Conservation (phyloP, 2,888 invertebrate species). For the Acleris laterana region DNA sequence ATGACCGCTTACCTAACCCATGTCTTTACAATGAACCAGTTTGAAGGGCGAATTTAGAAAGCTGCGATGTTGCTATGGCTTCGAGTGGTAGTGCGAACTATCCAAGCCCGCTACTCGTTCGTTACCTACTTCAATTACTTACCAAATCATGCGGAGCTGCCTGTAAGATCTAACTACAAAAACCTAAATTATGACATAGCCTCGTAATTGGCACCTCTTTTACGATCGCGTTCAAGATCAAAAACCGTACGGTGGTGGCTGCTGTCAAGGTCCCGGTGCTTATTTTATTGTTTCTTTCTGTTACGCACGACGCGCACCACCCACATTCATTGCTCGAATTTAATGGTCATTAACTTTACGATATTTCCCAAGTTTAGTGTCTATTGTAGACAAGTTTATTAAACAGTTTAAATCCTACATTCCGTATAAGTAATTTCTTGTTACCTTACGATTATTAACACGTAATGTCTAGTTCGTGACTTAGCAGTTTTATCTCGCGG, state of each 20-base stretch:
- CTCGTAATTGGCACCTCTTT: slow-evolving; percentile 42
- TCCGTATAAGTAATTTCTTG: too few relatives aligned
- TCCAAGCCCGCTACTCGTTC: too few relatives aligned
- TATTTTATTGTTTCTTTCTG: slow-evolving; percentile 45
- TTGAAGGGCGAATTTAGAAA: slow-evolving; percentile 33
- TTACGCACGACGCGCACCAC: slow-evolving; percentile 40
- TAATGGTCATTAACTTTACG: slow-evolving; percentile 37
- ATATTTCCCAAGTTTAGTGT: slow-evolving; percentile 6
- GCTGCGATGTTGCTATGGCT: slow-evolving; percentile 11
- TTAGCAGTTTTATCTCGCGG: slow-evolving; percentile 25
- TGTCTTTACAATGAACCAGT: slow-evolving; percentile 33
- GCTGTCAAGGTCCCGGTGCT: slow-evolving; percentile 45
- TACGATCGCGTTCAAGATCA: slow-evolving; percentile 54
- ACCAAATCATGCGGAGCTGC: too few relatives aligned
- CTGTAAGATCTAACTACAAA: background rate
- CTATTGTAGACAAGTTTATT: slow-evolving; percentile 2
- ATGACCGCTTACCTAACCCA: slow-evolving; percentile 11
- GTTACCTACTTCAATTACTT: too few relatives aligned
- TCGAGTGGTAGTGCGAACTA: too few relatives aligned
- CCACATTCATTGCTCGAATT: slow-evolving; percentile 42
- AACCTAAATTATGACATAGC: background rate
- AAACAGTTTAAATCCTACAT: background rate
- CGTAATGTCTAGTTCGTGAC: slow-evolving; percentile 36
- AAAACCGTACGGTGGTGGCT: slow-evolving; percentile 43
- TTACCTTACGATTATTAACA: background rate